Base-by-base conservation (phyloP, 2,888 invertebrate species). In the Clostera curtula region DNA sequence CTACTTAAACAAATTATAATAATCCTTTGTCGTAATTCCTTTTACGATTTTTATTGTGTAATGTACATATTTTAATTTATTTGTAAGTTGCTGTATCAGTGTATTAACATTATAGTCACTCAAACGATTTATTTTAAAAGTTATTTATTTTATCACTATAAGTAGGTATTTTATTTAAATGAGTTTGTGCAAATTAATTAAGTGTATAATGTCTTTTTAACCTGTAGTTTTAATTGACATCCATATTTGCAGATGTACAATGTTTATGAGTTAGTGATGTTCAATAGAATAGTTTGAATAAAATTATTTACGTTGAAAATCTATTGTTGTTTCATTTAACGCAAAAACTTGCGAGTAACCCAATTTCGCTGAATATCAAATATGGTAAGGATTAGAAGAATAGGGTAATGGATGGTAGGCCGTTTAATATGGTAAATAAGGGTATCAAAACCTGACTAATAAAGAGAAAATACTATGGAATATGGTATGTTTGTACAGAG, bases 241-340 rank as follows among this genome's bases (percentile, higher is more conserved):
- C 80, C 82, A 82, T 82, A 82, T 82, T 82, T 82, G 82, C 82
- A 82, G 82, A 82, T 82, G 80, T 76, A 77, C 77, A 77, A 75
- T 74, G 75, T 76, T 79, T 79, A 79, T 83, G 75, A 79, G 77
- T 82, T 83, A 82, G 83, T 80, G 77, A 83, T 76, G 83, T 82
- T 82, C 80, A 80, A 77, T 82, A 80, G 80, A 80, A 65, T 83
- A 83, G 83, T 82, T 80, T 80, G 75, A 83, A 83, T 83, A 83
- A 83, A 83, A 79, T 80, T 83, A 83, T 83, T 83, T 83, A 83
- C 80, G 82, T 83, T 83, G 75, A 79, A 83, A 82, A 77, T 69
- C 65, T 52, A 71, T 64, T 56, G 50, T 63, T 67, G 68, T 82
- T 77, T 71, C 57, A 29, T 31, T 28, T 45, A 5, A 5, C 7